Conservation (phyloP, 2,888 invertebrate genomes). For the Melanophora roralis region DNA sequence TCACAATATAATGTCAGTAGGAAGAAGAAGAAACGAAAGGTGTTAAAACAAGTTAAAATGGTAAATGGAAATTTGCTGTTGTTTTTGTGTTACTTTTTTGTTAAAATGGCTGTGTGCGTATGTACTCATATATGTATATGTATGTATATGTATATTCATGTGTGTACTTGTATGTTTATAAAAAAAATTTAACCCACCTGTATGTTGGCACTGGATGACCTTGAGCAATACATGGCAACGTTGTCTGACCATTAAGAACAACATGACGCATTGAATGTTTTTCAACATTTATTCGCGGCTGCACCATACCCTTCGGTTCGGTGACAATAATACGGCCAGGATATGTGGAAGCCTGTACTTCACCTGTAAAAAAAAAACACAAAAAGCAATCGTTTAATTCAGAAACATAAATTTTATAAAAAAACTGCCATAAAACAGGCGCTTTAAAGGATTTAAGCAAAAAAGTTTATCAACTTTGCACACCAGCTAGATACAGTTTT, state of each 20-base stretch:
- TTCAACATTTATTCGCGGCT: slow-evolving; percentile 85
- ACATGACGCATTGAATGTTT: slow-evolving; percentile 83
- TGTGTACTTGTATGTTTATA: background rate
- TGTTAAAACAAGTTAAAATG: slow-evolving; percentile 22
- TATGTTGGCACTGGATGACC: slow-evolving; percentile 89
- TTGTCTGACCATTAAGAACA: slow-evolving; percentile 84
- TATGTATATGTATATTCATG: too few relatives aligned
- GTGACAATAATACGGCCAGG: slow-evolving; percentile 82
- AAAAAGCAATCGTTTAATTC: background rate
- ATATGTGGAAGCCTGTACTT: slow-evolving; percentile 83
- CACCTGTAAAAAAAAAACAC: slow-evolving; percentile 71
- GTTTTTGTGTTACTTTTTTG: background rate
- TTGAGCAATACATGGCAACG: slow-evolving; percentile 87
- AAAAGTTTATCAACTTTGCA: background rate
- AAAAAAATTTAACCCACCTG: slow-evolving; percentile 78
- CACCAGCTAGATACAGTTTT: background rate
- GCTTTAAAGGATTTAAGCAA: slow-evolving; percentile 9
- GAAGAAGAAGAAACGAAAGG: background rate
- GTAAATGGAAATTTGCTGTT: background rate
- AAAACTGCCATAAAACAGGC: background rate
- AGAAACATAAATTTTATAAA: too few relatives aligned
- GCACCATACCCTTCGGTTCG: slow-evolving; percentile 86
- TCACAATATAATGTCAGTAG: background rate
- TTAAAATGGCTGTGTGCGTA: too few relatives aligned
- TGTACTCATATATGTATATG: too few relatives aligned